Base-by-base conservation (phyloP, 1,140 invertebrate species). In the Hetaerina americana region DNA sequence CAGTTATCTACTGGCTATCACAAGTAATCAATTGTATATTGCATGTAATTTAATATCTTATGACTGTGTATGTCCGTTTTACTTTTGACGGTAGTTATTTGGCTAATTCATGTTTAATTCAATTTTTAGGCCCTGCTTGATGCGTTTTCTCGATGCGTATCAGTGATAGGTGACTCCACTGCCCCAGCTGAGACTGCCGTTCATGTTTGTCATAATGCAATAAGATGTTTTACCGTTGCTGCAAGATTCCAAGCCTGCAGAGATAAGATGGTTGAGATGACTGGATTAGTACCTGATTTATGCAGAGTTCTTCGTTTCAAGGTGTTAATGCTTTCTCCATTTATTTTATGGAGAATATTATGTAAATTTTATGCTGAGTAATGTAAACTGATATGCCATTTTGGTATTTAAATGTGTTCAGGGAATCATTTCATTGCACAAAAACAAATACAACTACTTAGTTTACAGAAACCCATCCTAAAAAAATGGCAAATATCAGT, bases 181-280 rank as follows among this genome's bases (percentile, higher is more conserved):
- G 92, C 90, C 79, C 82, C 87, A 0, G 86, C 84, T 57, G 95
- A 97, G 74, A 83, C 96, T 72, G 87, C 92, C 68, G 95, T 96
- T 26, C 89, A 95, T 86, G 96, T 99, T 75, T 98, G 96, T 79
- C 89, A 87, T 27, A 91, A 99, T 80, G 90, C 97, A 71, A 92
- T 93, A 0, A 87, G 88, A 71, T 98, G 95, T 81, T 98, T 96
- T 78, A 89, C 92, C 15, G 96, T 98, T 5, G 94, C 96, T 5
- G 95, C 96, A n/a, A 87, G 90, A 75, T 99, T 99, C 84, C 88
- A 92, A 75, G 88, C 87, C 49, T 99, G 96, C 80, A 85, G 96
- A 74, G 90, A 92, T 77, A 91, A 90, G 76, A 90, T 95, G 73
- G 90, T 96, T 6, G 91, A 93, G 78, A 87, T 97, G 83, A 90